phyloP scores from a whole-genome alignment of 35 echinoderm and acorn worm species.

The Ptychodera flava region DNA sequence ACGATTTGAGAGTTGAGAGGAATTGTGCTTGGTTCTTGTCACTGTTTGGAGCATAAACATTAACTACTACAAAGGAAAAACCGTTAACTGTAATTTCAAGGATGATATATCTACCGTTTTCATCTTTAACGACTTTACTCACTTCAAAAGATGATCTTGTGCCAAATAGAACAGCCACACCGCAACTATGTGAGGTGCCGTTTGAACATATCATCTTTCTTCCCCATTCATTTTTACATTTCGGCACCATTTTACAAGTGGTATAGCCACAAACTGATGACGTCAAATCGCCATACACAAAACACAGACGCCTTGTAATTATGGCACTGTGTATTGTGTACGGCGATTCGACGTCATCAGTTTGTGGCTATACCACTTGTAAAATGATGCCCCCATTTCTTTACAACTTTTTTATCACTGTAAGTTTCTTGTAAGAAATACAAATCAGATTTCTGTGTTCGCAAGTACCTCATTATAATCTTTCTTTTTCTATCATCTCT shows the following conservation, averaged over 20 bases:
- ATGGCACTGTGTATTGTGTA: too few species aligned
- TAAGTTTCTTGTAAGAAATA: conserved; percentile 2
- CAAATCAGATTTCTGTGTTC: neutral
- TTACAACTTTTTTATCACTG: neutral
- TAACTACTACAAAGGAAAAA: neutral
- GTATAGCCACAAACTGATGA: too few species aligned
- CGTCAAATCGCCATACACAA: too few species aligned
- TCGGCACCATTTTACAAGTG: too few species aligned
- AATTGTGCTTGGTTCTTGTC: neutral
- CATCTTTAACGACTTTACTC: neutral
- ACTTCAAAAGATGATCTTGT: neutral
- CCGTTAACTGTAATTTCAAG: neutral
- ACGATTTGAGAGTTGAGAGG: neutral
- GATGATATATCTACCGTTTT: neutral
- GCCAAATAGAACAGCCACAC: neutral
- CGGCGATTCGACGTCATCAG: too few species aligned
- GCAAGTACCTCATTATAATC: neutral
- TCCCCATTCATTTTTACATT: neutral
- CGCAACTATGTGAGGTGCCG: neutral
- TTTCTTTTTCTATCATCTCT: neutral
- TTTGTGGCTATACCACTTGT: too few species aligned
- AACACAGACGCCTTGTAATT: too few species aligned
- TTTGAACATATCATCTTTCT: neutral
- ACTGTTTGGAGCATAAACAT: neutral
- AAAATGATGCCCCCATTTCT: too few species aligned